Evolutionary conservation across 2,888 invertebrate species (phyloP), one percentile per base, ranked within the genome.

Genomic region (Idaea biselata): DNA sequence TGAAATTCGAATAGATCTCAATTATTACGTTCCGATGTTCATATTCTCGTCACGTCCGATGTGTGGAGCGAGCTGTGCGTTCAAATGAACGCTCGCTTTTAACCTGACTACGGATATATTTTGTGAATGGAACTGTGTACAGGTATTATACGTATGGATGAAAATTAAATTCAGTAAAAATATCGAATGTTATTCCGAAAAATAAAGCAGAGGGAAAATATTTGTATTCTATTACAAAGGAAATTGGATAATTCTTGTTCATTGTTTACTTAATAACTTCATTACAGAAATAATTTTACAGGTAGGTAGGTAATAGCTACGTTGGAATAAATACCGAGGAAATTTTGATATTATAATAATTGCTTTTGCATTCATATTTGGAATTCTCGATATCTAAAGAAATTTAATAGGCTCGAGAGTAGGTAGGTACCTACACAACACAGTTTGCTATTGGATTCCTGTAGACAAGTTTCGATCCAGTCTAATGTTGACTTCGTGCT

Each of bases 1-100:
- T 59, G 60, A 60, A 65, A 60, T 57, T 56, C 32, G 18, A 57
- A 60, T 59, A 54, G 63, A 25, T 62, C 57, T 65, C 31, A 58
- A 58, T 59, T 58, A 32, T 6, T 11, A 31, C 25, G 8, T 3
- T 14, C 32, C 53, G 60, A 59, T 44, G 53, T 71, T 63, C 60
- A 56, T 44, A 71, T 64, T 67, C 68, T 33, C 60, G 62, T 69
- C 71, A 71, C 71, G 71, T 71, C 44, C 65, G 1, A 18, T 55
- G 54, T 55, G 59, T 55, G 60, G 44, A 53, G 60, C 61, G 61
- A 60, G 62, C 44, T 60, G 58, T 58, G 64, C 65, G 67, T 65
- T 64, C 62, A 57, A 60, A 62, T 61, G 58, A 58, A 59, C 62
- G 53, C 55, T 60, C 59, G 57, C 67, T 67, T 66, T 64, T 61